Evolutionary conservation across 2,797 vertebrate genomes (phyloP).

Genomic region (Neosilurus mollespiculum): DNA sequence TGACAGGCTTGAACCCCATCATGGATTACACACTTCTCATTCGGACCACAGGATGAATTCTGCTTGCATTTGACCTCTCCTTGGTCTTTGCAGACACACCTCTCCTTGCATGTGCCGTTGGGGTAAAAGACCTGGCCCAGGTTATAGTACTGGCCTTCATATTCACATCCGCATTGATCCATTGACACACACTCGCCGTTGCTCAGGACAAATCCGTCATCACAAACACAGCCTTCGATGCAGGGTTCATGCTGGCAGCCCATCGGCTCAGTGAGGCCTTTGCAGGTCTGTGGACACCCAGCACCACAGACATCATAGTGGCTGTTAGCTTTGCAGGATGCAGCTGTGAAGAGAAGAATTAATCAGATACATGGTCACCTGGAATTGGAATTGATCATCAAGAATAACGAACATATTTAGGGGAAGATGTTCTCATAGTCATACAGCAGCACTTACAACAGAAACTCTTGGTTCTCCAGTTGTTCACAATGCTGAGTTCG

Average conservation of each 20-base stretch:
- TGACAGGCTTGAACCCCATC: constrained; percentile 67
- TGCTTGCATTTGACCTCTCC: constrained; percentile 59
- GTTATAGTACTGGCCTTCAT: constrained; percentile 64
- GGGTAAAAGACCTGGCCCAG: constrained; percentile 61
- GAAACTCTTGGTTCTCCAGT: constrained; percentile 68
- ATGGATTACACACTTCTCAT: constrained; percentile 64
- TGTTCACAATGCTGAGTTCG: constrained; percentile 53
- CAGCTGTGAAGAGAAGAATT: constrained; percentile 56
- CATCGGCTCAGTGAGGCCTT: neutral
- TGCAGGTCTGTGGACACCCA: constrained; percentile 67
- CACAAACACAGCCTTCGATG: constrained; percentile 69
- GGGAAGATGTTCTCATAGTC: neutral
- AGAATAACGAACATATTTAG: neutral
- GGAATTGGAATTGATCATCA: neutral
- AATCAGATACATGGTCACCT: too few species aligned
- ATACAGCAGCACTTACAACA: constrained; percentile 73
- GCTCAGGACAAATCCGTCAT: constrained; percentile 69
- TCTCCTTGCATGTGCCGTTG: constrained; percentile 49
- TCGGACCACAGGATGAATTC: constrained; percentile 52
- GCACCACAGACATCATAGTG: constrained; percentile 71
- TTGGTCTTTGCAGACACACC: constrained; percentile 65
- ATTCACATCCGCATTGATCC: constrained; percentile 70
- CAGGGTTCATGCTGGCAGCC: constrained; percentile 61
- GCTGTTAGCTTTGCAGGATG: constrained; percentile 66
- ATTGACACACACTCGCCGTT: constrained; percentile 65